Base-by-base conservation (phyloP, 2,113 vertebrate species). In the Loxodonta africana region DNA sequence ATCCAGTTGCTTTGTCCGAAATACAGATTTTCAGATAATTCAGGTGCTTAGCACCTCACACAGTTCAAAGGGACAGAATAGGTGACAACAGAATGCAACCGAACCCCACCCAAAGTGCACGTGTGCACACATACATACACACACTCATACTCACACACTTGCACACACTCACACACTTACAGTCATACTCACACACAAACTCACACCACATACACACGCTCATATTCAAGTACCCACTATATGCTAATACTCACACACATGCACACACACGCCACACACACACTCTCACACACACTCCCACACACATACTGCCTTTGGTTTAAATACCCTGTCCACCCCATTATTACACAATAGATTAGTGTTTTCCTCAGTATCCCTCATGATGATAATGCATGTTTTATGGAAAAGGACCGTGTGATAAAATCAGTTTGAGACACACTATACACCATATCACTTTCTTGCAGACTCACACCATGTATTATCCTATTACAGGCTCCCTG, bases 401-500 rank as follows among this genome's bases (percentile, higher is more conserved):
- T 33, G 65, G n/a, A 28, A 3, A 53, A 84, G 28, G 60, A 9
- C 3, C 85, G 62, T 5, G 25, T 48, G 71, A 33, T 26, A 1
- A 28, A 8, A 1, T 7, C 2, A 12, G 11, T 63, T 1, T 57
- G 57, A 62, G 41, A 62, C 0, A 10, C 25, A 6, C 1, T 2
- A 6, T 1, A 1, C 1, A 23, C 6, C 26, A 65, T 1, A 20
- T 95, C 17, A 17, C 11, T 44, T 11, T 33, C 25, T 10, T 46
- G 78, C 74, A 18, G 17, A 46, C 1, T 7, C 62, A 23, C 4
- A 30, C n/a, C 18, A 6, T 14, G 4, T 12, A 2, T 26, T 2
- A 0, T 1, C 4, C 0, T 12, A 0, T 3, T 3, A 2, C 9
- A 48, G 69, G 2, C 33, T 44, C 21, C 18, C 25, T 25, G 2